Evolutionary conservation across 2,797 vertebrate genomes (phyloP), one percentile per base, ranked within the genome.

Genomic region (Oophaga sylvatica): DNA sequence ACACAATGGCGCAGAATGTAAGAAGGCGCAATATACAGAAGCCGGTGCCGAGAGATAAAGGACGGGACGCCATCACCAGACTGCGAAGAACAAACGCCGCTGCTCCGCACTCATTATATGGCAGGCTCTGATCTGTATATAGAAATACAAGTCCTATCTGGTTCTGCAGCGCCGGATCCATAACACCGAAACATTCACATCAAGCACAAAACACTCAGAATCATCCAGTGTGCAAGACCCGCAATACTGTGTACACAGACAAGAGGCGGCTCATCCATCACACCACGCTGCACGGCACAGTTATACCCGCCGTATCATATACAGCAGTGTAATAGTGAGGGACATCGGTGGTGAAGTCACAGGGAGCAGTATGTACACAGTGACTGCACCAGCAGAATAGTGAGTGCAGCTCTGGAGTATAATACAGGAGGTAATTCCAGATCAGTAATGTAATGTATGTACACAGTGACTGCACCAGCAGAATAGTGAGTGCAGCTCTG

Each of bases 21-120:
- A 76, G 59, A 76, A 11, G 65, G 4, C 48, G 29, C 53, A 26
- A 63, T 26, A 56, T 75, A 26, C 41, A 63, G 4, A 63, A 29
- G 15, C 41, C 13, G 16, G 56, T 41, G 67, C 29, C 19, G 26
- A 17, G 65, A 48, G 48, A 68, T 15, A 63, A 62, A 26, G 45
- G 1, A 57, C 31, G 67, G 26, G 56, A n/a, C 53, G 7, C 71
- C 65, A 71, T 41, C 62, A 13, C 5, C 29, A 67, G 53, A 29
- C 84, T 19, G 29, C 35, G 35, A 48, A 70, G 19, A 35, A 17
- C 84, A 71, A 31, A 60, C 60, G 3, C 19, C 67, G 59, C 71
- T 22, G 26, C 53, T 87, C 75, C 53, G 67, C 62, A 77, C 31
- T 77, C 80, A 87, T 77, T 77, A 87, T 67, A 87, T 60, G 56